Percentiles rank a stretch among this genome's conserved stretches.
Conservation (phyloP, 2,797 vertebrate species). For the Myiotriccus ornatus region DNA sequence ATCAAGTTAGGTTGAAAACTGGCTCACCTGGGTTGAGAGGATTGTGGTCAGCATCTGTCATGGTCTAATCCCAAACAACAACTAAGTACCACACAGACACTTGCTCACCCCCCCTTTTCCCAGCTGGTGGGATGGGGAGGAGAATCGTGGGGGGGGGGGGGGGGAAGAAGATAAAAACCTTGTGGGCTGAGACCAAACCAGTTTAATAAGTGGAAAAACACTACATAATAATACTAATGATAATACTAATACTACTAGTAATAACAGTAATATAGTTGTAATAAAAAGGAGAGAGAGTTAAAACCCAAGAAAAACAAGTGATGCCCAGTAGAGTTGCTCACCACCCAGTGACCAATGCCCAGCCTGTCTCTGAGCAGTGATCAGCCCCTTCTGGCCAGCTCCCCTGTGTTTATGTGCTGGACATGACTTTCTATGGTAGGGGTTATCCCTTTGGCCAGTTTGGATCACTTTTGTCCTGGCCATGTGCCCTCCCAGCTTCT, state of each 20-base stretch:
- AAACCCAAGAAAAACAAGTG: not conserved
- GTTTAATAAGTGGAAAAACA: not conserved
- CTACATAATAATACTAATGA: no score
- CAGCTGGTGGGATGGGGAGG: no score
- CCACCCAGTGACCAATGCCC: not conserved
- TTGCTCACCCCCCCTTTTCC: not conserved
- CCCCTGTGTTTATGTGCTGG: not conserved
- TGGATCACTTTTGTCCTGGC: not conserved
- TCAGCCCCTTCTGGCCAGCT: not conserved
- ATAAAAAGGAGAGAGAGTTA: not conserved
- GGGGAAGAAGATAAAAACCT: not conserved
- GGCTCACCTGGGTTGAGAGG: not conserved
- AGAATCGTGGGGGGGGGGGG: no score
- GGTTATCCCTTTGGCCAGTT: not conserved
- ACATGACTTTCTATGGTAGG: not conserved
- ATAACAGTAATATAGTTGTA: not conserved
- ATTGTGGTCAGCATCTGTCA: not conserved
- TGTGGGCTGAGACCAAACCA: not conserved
- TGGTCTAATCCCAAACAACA: not conserved
- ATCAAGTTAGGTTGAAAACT: not conserved
- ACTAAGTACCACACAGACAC: not conserved
- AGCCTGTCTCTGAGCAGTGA: not conserved
- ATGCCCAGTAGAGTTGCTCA: rapidly evolving
- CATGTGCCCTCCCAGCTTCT: not conserved
- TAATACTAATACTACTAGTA: not conserved